phyloP scores from a whole-genome alignment of 2,113 vertebrate species.

The Poeciliopsis occidentalis region DNA sequence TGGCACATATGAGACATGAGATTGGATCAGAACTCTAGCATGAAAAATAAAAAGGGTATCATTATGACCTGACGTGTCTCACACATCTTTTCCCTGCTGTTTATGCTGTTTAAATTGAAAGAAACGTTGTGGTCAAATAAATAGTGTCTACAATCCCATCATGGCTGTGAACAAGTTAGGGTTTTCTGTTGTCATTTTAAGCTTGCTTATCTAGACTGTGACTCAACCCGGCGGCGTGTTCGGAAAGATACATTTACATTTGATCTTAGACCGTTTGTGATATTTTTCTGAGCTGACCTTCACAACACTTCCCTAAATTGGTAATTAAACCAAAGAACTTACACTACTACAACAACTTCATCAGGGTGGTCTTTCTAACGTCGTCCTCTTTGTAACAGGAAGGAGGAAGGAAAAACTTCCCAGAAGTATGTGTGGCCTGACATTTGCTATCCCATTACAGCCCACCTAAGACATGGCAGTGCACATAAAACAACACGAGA shows the following conservation, averaged over 20 bases:
- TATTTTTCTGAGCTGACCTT: slow-evolving; percentile 30
- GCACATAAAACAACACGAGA: slow-evolving; percentile 72
- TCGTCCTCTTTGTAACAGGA: slow-evolving; percentile 60
- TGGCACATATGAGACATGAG: neutral
- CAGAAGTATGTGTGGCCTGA: slow-evolving; percentile 70
- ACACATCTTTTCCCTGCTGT: neutral
- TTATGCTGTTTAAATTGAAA: neutral
- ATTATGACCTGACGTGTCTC: neutral
- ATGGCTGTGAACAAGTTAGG: neutral
- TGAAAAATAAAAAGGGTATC: neutral
- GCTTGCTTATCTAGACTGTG: slow-evolving; percentile 2
- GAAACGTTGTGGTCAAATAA: neutral
- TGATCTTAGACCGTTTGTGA: slow-evolving; percentile 15
- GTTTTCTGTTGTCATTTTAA: neutral
- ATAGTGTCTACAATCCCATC: neutral
- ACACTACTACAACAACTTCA: slow-evolving; percentile 42
- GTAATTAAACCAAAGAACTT: slow-evolving; percentile 48
- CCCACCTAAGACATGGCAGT: slow-evolving; percentile 67
- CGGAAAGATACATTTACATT: slow-evolving; percentile 20
- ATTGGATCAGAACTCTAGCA: neutral
- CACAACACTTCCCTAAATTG: slow-evolving; percentile 34
- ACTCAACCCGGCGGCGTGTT: slow-evolving; percentile 1
- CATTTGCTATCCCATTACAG: slow-evolving; percentile 74
- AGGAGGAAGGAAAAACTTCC: slow-evolving; percentile 45
- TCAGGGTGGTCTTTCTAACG: slow-evolving; percentile 74